These are phyloP conservation scores for Pangasius sanitwongsei DNA, from an alignment of 2,797 vertebrate species.

Conservation along the genomic window DNA sequence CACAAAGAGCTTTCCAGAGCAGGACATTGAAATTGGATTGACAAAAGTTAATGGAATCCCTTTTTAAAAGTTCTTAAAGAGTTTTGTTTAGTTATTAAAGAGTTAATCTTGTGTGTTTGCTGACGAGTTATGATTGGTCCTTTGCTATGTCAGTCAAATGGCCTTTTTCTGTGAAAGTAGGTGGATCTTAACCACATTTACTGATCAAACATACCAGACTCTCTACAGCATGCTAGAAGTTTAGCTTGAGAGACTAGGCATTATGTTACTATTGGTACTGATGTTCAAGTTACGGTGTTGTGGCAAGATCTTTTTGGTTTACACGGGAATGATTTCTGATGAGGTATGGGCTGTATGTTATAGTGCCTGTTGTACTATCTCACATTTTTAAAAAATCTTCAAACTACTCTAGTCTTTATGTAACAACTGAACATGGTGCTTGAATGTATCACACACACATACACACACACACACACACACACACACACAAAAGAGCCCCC, in stretches of 20 bases:
- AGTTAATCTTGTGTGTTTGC: background rate
- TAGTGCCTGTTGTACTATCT: background rate
- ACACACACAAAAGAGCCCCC: constrained; percentile 36
- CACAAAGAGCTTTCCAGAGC: background rate
- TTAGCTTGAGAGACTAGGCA: background rate
- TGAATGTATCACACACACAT: constrained; percentile 10
- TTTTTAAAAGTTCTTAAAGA: background rate
- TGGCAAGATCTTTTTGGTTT: background rate
- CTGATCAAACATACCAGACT: background rate
- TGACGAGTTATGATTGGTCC: background rate
- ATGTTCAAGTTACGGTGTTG: background rate
- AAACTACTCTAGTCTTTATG: constrained; percentile 11
- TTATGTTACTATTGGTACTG: background rate
- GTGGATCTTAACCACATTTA: background rate
- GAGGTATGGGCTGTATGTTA: background rate
- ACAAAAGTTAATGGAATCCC: background rate
- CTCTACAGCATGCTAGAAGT: background rate
- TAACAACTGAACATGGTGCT: background rate
- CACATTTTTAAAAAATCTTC: background rate
- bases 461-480: constrained; percentile 21
- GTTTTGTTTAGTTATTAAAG: background rate
- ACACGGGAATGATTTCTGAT: background rate
- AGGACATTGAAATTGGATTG: background rate
- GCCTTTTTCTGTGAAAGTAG: background rate
- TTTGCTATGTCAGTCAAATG: background rate